phyloP scores from a whole-genome alignment of 2,888 invertebrate species.

The Sclerodermus sp. region DNA sequence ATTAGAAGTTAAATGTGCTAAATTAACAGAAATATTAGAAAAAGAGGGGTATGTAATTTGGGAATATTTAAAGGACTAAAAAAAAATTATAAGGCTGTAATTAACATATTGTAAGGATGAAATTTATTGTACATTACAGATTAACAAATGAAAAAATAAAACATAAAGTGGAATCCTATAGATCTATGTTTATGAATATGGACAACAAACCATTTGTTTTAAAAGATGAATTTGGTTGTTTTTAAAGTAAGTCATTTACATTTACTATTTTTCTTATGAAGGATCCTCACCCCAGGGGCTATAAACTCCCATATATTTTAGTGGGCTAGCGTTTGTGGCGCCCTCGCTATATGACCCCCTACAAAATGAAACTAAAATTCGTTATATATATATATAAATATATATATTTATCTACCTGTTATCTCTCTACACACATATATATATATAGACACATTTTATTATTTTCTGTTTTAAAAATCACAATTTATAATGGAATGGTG shows the following conservation, averaged over 20 bases:
- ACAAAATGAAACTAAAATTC: too few relatives aligned
- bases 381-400: too few relatives aligned
- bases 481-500: too few relatives aligned
- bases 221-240: constrained; percentile 84
- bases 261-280: not conserved
- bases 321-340: too few relatives aligned
- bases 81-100: not conserved
- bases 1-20: constrained; percentile 95
- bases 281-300: too few relatives aligned
- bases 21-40: constrained; percentile 91
- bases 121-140: constrained; percentile 61
- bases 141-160: constrained; percentile 84
- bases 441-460: too few relatives aligned
- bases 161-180: constrained; percentile 83
- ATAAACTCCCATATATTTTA: too few relatives aligned
- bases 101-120: not conserved
- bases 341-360: too few relatives aligned
- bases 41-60: constrained; percentile 84
- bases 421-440: too few relatives aligned
- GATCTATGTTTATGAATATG: constrained; percentile 81
- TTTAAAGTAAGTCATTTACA: constrained; percentile 66
- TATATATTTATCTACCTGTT: too few relatives aligned
- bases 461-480: too few relatives aligned
- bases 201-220: constrained; percentile 63
- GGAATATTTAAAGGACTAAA: too few relatives aligned